phyloP scores from a whole-genome alignment of 2,888 invertebrate species.

The Elysia crispata region DNA sequence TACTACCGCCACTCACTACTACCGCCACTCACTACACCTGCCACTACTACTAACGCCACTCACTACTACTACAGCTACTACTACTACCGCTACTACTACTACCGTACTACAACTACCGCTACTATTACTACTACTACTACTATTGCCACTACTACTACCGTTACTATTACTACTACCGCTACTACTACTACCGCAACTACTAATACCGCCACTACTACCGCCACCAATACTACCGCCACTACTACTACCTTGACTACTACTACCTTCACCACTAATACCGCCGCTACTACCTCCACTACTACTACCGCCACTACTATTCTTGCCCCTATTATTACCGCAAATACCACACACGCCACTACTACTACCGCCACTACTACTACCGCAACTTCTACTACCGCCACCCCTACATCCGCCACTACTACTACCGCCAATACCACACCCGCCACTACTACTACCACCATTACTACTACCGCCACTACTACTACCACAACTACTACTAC shows the following conservation, averaged over 20 bases:
- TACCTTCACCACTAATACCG: no score
- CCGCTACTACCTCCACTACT: no score
- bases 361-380: no score
- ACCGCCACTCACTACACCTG: not conserved
- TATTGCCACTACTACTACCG: conserved; percentile 18
- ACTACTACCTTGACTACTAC: conserved; percentile 17
- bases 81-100: conserved; percentile 27
- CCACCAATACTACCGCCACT: no score
- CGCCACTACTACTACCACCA: no score
- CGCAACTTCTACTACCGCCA: no score
- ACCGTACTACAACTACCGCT: conserved; percentile 16
- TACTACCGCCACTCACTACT: conserved; percentile 20
- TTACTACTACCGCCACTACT: no score
- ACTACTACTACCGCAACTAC: no score
- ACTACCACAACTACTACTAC: no score
- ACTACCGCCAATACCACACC: no score
- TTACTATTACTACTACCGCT: conserved; percentile 15
- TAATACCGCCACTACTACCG: no score
- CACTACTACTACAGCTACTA: conserved; percentile 5
- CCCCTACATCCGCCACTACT: conserved; percentile 17
- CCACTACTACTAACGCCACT: conserved; percentile 19
- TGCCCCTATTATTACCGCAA: not conserved
- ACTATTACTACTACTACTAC: conserved; percentile 29
- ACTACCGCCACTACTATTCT: no score
- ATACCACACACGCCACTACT: not conserved